Percentiles rank a stretch among this genome's conserved stretches.
phyloP scores from a whole-genome alignment of 1,140 invertebrate species.

The Patella vulgata region DNA sequence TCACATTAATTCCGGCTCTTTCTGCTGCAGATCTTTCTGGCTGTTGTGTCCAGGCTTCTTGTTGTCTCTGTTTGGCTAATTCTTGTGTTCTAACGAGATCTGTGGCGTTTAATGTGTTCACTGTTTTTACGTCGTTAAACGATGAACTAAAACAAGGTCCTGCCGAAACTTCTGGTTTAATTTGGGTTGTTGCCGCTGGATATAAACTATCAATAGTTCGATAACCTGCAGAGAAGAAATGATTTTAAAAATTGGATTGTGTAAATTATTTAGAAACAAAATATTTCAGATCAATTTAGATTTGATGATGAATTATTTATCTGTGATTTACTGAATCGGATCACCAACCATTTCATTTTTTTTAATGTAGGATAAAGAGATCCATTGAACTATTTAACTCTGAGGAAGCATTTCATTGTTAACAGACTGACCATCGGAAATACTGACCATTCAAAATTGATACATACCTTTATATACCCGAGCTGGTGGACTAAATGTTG shows the following conservation, averaged over 20 bases:
- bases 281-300: too few relatives aligned
- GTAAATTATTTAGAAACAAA: background rate
- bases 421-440: too few relatives aligned
- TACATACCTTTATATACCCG: constrained; percentile 28
- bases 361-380: too few relatives aligned
- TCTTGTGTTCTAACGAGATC: constrained; percentile 11
- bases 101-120: constrained; percentile 47
- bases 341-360: too few relatives aligned
- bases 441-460: too few relatives aligned
- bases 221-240: constrained; percentile 58
- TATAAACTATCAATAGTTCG: constrained; percentile 59
- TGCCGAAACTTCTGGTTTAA: constrained; percentile 23
- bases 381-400: too few relatives aligned
- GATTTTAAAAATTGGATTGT: background rate
- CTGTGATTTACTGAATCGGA: too few relatives aligned
- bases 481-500: constrained; percentile 21
- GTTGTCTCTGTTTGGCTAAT: constrained; percentile 2
- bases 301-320: too few relatives aligned
- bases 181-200: constrained; percentile 44
- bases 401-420: too few relatives aligned
- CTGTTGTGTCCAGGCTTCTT: background rate
- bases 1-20: constrained; percentile 62
- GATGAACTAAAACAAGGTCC: constrained; percentile 22
- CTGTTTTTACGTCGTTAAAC: constrained; percentile 37
- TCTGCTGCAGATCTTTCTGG: constrained; percentile 2